Evolutionary conservation across 2,888 invertebrate genomes (phyloP), one percentile per base, ranked within the genome.

Genomic region (Cenopis cana): DNA sequence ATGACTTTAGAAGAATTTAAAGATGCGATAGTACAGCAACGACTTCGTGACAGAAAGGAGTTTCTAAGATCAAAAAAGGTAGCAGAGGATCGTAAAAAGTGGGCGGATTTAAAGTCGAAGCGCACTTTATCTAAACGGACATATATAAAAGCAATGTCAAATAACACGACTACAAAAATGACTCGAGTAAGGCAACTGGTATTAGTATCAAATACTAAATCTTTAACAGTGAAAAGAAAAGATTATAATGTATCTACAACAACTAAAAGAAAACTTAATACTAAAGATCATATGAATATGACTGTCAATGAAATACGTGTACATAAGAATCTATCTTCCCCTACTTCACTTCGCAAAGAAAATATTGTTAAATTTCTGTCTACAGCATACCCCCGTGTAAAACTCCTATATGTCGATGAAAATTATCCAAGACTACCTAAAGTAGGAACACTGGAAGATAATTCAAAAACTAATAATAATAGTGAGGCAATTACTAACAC

Each of bases 1-100:
- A 66, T 92, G 11, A 81, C 85, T 6, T 36, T 85, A 50, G 82
- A 87, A 50, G 85, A 89, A 74, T 91, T 92, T 65, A 91, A 89
- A 76, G 73, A 79, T 11, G 72, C 79, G 6, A 68, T 93, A 38
- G 73, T 75, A 0, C 73, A 81, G 9, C 79, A 86, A 73, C 74
- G 79, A 2, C 11, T 77, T 60, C 68, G 70, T 8, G 78, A 82
- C 71, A 80, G 81, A 70, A 71, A 77, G 1, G 77, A 76, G 56
- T 29, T 77, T 14, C 64, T 46, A 17, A 72, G 66, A n/a, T 29
- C 36, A 0, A 68, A 72, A 24, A 36, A 38, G n/a, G 49, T 65
- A 70, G 65, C 12, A 2, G n/a, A 33, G 29, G 9, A 46, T 14
- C 11, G 8, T 50, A 66, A 36, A 49, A 33, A 36, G 29, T 57